Evolutionary conservation across 2,888 invertebrate species (phyloP).

Genomic region (Chrysolina americana): DNA sequence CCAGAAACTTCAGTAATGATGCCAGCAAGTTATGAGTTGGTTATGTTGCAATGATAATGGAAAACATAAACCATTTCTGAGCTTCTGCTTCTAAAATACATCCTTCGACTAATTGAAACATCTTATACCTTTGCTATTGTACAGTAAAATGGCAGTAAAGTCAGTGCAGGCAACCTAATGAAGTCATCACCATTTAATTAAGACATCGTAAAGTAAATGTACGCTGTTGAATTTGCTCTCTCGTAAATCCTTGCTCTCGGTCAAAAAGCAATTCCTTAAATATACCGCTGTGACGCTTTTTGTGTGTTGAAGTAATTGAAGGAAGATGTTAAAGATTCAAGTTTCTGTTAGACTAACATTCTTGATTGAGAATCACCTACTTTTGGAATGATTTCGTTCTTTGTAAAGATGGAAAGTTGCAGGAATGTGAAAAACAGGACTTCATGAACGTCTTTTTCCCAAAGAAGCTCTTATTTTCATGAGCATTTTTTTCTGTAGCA

Average conservation of each 20-base stretch:
- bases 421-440: not conserved
- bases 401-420: not conserved
- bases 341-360: not conserved
- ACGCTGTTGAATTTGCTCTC: conserved; percentile 37
- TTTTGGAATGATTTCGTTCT: not conserved
- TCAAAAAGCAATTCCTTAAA: conserved; percentile 35
- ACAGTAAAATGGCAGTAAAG: conserved; percentile 15
- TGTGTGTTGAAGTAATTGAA: conserved; percentile 1
- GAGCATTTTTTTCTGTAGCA: no score
- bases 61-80: not conserved
- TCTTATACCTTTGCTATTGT: conserved; percentile 3
- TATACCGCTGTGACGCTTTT: conserved; percentile 5
- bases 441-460: no score
- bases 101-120: conserved; percentile 7
- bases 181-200: conserved; percentile 45
- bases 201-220: conserved; percentile 29
- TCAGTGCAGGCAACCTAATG: conserved; percentile 42
- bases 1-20: not conserved
- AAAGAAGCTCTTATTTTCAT: no score
- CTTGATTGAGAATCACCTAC: not conserved
- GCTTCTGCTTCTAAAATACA: not conserved
- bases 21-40: not conserved
- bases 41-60: not conserved
- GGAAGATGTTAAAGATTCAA: not conserved
- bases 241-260: conserved; percentile 41